A percentile compares a stretch with the other conserved stretches of the same genome.
These are phyloP conservation scores for Chironomus striatipennis DNA, from an alignment of 1,140 invertebrate genomes.

Conservation along the genomic window DNA sequence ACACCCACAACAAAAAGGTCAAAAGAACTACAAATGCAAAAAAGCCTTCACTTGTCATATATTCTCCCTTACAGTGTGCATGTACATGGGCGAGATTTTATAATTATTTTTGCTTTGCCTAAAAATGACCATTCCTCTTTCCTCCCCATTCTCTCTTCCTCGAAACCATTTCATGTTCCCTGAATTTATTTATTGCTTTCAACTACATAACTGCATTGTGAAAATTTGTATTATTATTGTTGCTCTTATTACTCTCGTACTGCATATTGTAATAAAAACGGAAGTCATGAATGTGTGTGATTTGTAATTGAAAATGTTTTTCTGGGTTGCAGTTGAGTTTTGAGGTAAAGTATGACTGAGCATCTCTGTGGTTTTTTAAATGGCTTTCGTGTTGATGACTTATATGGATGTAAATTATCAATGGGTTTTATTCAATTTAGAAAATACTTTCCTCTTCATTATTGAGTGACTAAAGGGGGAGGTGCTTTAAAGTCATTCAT, in stretches of 20 bases:
- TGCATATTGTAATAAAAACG: not conserved
- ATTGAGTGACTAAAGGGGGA: too few species aligned
- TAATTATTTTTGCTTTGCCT: constrained; percentile 14
- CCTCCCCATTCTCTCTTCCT: not conserved
- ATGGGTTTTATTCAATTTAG: too few species aligned
- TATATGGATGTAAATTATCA: too few species aligned
- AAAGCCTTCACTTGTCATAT: too few species aligned
- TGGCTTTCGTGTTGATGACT: not conserved
- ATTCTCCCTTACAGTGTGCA: too few species aligned
- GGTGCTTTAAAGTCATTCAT: too few species aligned
- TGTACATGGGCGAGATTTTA: constrained; percentile 1
- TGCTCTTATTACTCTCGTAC: too few species aligned
- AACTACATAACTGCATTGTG: not conserved
- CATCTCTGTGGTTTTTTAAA: constrained; percentile 3
- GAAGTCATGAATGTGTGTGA: constrained; percentile 21
- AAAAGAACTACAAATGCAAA: too few species aligned
- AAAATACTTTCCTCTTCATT: too few species aligned
- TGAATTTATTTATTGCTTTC: constrained; percentile 21
- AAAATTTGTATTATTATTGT: too few species aligned
- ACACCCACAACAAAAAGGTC: too few species aligned
- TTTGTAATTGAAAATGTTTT: constrained; percentile 21
- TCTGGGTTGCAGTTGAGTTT: not conserved
- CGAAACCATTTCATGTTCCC: not conserved
- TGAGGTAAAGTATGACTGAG: not conserved
- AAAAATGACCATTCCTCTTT: not conserved